Base-by-base conservation (phyloP, 2,797 vertebrate species). In the Peromyscus eremicus region DNA sequence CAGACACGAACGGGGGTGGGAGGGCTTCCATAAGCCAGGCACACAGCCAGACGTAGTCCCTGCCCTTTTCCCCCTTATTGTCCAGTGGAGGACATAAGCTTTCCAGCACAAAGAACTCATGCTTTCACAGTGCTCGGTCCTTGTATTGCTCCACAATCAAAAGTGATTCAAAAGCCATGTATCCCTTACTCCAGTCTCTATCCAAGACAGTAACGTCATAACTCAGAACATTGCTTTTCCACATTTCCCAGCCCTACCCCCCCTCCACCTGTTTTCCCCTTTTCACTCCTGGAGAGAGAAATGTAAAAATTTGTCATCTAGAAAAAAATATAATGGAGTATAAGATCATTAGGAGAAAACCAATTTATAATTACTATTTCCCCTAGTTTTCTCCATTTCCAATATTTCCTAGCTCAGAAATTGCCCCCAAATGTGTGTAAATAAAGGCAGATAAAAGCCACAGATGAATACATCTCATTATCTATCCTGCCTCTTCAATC, bases 11-110 rank as follows among this genome's bases (percentile, higher is more conserved):
- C 14, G 5, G 10, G 57, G n/a, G n/a, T n/a, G n/a, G n/a, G n/a
- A n/a, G 66, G 64, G 79, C 80, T 96, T 83, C 66, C 83, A 14
- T 80, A 82, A 88, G 77, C 40, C 60, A 88, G 77, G n/a, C 77
- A 43, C 3, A 1, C 27, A 85, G 83, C 87, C 32, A 83, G 70
- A 60, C 17, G 5, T 2, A 3, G 73, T 40, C n/a, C 32, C 68
- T 97, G 57, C 79, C 40, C n/a, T 70, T 92, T 11, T 0, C 43
- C 81, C 79, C 87, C 75, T 86, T 29, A 9, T 27, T 73, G 68
- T 89, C 55, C 91, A 82, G 66, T 3, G n/a, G 77, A 76, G 34
- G 76, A 79, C 70, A 25, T 3, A 55, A 91, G 68, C 60, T 34
- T 68, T 81, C 71, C 57, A 17, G 73, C 9, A 57, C 17, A 81